Percentiles rank a stretch among this genome's conserved stretches.
Conservation (phyloP, 2,888 invertebrate genomes). For the Diarsia rubi region DNA sequence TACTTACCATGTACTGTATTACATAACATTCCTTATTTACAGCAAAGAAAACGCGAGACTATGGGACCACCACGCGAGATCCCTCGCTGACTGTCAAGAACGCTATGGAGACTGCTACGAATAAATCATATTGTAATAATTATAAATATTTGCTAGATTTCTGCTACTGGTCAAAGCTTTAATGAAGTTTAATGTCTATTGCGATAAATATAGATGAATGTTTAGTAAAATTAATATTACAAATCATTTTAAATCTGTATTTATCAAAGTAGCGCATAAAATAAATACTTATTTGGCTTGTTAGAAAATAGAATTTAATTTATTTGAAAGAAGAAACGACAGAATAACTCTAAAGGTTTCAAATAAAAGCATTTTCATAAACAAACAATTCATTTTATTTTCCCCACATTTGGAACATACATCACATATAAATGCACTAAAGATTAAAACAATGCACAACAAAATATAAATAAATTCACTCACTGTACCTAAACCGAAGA, state of each 20-base stretch:
- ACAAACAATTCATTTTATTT: slow-evolving; percentile 78
- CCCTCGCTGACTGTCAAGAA: slow-evolving; percentile 76
- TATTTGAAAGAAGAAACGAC: not conserved
- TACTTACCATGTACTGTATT: not conserved
- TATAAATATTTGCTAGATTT: not conserved
- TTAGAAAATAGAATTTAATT: not conserved
- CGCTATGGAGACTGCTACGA: slow-evolving; percentile 79
- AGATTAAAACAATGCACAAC: slow-evolving; percentile 68
- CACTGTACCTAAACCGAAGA: slow-evolving; percentile 55
- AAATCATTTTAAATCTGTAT: not conserved
- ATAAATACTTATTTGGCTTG: not conserved
- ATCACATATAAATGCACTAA: slow-evolving; percentile 77
- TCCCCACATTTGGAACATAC: slow-evolving; percentile 67
- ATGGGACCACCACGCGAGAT: slow-evolving; percentile 84
- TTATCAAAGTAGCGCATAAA: not conserved
- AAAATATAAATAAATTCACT: slow-evolving; percentile 70
- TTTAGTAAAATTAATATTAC: not conserved
- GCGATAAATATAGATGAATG: not conserved
- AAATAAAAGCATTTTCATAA: slow-evolving; percentile 56
- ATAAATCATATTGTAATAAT: slow-evolving; percentile 33
- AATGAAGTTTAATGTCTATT: slow-evolving; percentile 30
- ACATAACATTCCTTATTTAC: slow-evolving; percentile 32
- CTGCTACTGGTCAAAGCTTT: slow-evolving; percentile 49
- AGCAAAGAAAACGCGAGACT: slow-evolving; percentile 86
- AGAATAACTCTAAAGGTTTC: not conserved